Conservation (phyloP, 2,888 invertebrate species). For the Stomorhina lunata region DNA sequence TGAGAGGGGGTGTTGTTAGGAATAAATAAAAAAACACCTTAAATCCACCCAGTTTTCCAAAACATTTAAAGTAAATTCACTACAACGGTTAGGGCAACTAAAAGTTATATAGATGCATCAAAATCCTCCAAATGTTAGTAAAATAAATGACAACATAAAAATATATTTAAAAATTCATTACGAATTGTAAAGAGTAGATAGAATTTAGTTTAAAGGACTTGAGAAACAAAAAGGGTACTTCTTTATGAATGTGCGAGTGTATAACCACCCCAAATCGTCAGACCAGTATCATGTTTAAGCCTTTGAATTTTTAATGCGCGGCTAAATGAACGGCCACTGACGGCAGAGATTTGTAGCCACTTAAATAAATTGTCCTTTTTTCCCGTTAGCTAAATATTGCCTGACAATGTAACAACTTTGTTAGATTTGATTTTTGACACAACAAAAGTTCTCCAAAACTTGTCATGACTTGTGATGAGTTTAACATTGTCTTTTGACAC, state of each 20-base stretch:
- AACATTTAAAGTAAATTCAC: not conserved
- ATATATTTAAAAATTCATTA: conserved; percentile 47
- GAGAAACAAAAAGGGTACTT: conserved; percentile 26
- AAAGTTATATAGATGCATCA: conserved; percentile 13
- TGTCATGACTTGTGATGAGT: conserved; percentile 51
- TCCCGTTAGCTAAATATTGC: conserved; percentile 22
- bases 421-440: conserved; percentile 44
- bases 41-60: conserved; percentile 32
- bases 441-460: conserved; percentile 45
- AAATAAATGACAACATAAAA: not conserved
- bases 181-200: not conserved
- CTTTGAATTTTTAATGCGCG: conserved; percentile 77
- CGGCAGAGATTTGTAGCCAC: conserved; percentile 59
- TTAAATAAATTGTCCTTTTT: conserved; percentile 58
- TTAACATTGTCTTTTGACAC: conserved; percentile 50
- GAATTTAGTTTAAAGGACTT: not conserved
- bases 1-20: not conserved
- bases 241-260: not conserved
- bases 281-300: conserved; percentile 46
- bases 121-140: not conserved
- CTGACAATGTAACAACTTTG: conserved; percentile 37
- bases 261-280: conserved; percentile 44
- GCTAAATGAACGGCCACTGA: conserved; percentile 73
- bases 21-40: conserved; percentile 42
- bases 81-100: conserved; percentile 21